These are phyloP conservation scores for Nasonia longicornis DNA, from an alignment of 1,140 invertebrate species.

Conservation along the genomic window DNA sequence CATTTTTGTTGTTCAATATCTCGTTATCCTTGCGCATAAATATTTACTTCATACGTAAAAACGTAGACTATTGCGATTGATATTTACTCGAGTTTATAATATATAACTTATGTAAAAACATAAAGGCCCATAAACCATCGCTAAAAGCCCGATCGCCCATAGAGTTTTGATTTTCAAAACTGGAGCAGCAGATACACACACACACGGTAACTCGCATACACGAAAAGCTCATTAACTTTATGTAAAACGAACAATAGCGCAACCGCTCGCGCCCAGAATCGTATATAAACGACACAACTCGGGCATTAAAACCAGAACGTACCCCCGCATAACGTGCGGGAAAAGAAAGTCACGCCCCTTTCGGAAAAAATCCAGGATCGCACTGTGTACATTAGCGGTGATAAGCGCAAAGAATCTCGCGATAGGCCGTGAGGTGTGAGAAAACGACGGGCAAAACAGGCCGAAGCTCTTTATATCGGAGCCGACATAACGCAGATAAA, in stretches of 20 bases:
- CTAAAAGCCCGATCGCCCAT: background rate
- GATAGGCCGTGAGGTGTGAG: constrained; percentile 39
- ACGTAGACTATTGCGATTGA: too few relatives aligned
- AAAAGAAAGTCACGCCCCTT: constrained; percentile 6
- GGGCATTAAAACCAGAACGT: background rate
- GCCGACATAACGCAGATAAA: constrained; percentile 37
- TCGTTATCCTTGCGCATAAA: background rate
- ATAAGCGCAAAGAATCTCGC: constrained; percentile 33
- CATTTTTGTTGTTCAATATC: background rate
- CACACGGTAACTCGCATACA: background rate
- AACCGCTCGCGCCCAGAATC: background rate
- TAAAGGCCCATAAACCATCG: background rate
- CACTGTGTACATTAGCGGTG: constrained; percentile 29
- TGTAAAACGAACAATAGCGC: background rate
- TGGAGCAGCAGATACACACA: too few relatives aligned
- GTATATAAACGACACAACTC: too few relatives aligned
- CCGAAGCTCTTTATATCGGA: constrained; percentile 25
- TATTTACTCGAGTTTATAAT: too few relatives aligned
- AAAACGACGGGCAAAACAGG: constrained; percentile 20
- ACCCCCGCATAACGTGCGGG: background rate
- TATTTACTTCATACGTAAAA: background rate
- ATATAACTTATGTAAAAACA: background rate
- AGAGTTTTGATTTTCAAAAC: background rate
- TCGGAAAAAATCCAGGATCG: background rate
- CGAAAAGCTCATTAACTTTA: constrained; percentile 4